Conservation (phyloP, 1,140 invertebrate species). For the Hypsibius dujardini region DNA sequence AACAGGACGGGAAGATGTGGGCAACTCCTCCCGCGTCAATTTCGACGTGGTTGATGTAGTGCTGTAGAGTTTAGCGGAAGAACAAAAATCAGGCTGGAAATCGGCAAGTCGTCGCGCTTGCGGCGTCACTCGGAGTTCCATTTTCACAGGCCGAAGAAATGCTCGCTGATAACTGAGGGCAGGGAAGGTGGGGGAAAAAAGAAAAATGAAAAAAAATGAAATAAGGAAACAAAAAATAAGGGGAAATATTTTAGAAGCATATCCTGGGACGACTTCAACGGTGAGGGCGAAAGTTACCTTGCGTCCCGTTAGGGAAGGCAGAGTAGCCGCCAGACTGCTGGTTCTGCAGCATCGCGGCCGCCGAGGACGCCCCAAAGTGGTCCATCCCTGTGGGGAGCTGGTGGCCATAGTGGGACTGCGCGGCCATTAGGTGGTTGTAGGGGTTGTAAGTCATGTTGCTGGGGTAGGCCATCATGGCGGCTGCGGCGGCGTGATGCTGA, state of each 20-base stretch:
- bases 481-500: not conserved
- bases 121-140: too few species aligned
- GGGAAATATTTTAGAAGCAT: not conserved
- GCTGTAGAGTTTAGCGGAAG: too few species aligned
- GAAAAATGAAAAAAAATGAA: not conserved
- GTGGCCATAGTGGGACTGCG: not conserved
- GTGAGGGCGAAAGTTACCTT: not conserved
- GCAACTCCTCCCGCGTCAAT: too few species aligned
- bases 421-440: not conserved
- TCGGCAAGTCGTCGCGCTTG: too few species aligned
- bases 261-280: not conserved
- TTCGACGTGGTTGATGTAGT: too few species aligned
- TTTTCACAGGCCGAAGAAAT: too few species aligned
- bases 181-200: not conserved
- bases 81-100: too few species aligned
- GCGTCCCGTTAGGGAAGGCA: not conserved
- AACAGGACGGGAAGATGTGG: too few species aligned
- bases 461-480: constrained; percentile 3
- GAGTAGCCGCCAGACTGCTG: not conserved
- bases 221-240: constrained; percentile 1
- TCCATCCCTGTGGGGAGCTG: not conserved
- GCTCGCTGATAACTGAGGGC: too few species aligned
- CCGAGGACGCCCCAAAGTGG: not conserved
- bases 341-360: not conserved
- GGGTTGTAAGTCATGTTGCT: constrained; percentile 1